These are phyloP conservation scores for Pipistrellus pipistrellus DNA, from an alignment of 2,797 vertebrate species.

Conservation along the genomic window DNA sequence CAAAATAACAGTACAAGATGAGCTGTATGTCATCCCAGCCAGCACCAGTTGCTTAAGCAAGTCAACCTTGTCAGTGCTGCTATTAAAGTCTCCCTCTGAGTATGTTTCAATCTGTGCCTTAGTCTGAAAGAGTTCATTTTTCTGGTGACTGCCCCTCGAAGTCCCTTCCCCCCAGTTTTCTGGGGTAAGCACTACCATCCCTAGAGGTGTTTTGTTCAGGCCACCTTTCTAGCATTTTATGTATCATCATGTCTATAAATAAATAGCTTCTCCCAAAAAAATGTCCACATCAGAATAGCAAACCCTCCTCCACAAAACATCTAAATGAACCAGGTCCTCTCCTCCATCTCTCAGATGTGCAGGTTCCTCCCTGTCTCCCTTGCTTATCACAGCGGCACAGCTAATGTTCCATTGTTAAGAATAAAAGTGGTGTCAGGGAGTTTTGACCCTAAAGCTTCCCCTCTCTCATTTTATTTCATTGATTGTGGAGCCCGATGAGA, in stretches of 20 bases:
- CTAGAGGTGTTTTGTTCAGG: not conserved
- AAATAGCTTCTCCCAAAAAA: not conserved
- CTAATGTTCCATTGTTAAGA: slow-evolving; percentile 22
- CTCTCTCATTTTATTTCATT: not conserved
- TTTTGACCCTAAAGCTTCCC: not conserved
- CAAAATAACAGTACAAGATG: not conserved
- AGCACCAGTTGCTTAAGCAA: not conserved
- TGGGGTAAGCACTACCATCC: not conserved
- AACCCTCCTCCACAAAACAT: not conserved
- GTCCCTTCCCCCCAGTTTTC: not conserved
- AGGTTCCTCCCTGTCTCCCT: not conserved
- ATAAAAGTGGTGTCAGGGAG: not conserved
- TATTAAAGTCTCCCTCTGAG: not conserved
- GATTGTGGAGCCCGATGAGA: not conserved
- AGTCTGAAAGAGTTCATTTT: not conserved
- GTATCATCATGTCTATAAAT: not conserved
- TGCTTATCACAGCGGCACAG: not conserved
- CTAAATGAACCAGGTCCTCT: not conserved
- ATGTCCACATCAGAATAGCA: not conserved
- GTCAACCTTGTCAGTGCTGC: rapidly evolving
- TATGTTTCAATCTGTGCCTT: not conserved
- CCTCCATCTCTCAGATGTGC: rapidly evolving
- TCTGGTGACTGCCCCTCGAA: not conserved
- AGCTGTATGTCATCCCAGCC: not conserved
- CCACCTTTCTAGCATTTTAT: not conserved